Conservation (phyloP, 1,140 invertebrate genomes). For the Scaptodrosophila lebanonensis region DNA sequence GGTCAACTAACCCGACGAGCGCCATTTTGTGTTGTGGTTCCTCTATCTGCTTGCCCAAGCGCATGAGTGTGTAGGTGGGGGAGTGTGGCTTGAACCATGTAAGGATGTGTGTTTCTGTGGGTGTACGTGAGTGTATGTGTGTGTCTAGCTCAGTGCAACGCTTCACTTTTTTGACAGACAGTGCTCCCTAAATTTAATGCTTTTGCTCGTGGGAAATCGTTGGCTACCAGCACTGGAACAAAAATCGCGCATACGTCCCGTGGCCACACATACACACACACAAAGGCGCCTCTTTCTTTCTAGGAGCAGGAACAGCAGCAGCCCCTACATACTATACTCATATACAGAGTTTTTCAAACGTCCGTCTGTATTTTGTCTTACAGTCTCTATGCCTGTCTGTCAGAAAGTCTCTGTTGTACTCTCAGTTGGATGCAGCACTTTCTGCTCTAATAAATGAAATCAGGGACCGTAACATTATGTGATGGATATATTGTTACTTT, state of each 20-base stretch:
- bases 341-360: no score
- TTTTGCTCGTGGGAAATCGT: constrained; percentile 59
- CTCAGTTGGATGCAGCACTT: constrained; percentile 43
- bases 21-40: no score
- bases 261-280: constrained; percentile 26
- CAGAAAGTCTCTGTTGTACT: constrained; percentile 33
- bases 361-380: neutral
- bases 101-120: no score
- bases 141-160: constrained; percentile 38
- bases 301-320: no score
- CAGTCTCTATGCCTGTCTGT: constrained; percentile 24
- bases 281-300: no score
- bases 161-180: constrained; percentile 61
- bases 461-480: constrained; percentile 73
- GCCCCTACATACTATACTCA: no score
- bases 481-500: constrained; percentile 68
- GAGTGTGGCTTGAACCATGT: no score
- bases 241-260: constrained; percentile 54
- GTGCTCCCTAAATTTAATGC: constrained; percentile 63
- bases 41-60: no score
- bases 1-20: no score
- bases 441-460: constrained; percentile 75
- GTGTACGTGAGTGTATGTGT: no score
- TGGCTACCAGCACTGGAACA: constrained; percentile 25
- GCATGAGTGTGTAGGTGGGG: no score